These are phyloP conservation scores for Tachina fera DNA, from an alignment of 2,888 invertebrate genomes.

Conservation along the genomic window DNA sequence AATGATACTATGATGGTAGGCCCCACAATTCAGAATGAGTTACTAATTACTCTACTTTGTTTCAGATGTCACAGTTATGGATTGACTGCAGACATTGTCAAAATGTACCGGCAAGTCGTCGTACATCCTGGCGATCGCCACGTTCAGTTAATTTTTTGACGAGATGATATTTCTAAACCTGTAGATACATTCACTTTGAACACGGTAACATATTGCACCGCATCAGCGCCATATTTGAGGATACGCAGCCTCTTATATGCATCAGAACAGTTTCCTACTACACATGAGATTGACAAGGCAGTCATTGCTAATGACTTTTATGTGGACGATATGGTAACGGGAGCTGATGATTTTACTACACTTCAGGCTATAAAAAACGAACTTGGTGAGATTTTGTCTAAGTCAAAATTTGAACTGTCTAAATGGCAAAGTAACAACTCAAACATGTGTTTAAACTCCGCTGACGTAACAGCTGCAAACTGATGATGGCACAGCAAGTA, in stretches of 20 bases:
- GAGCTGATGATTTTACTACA: conserved; percentile 40
- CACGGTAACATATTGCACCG: conserved; percentile 8
- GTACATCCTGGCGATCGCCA: not conserved
- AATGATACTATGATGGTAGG: conserved; percentile 14
- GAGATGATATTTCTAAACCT: conserved; percentile 4
- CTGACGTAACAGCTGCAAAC: not conserved
- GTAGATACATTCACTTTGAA: not conserved
- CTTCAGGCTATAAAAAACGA: conserved; percentile 35
- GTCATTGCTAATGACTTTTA: conserved; percentile 14
- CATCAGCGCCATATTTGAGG: conserved; percentile 7
- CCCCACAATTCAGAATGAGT: conserved; percentile 12
- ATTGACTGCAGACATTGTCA: conserved; percentile 20
- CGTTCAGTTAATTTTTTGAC: not conserved
- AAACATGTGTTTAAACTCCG: not conserved
- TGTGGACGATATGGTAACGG: conserved; percentile 37
- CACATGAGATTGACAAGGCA: conserved; percentile 4
- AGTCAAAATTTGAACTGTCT: not conserved
- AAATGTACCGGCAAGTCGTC: conserved; percentile 39
- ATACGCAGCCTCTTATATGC: not conserved
- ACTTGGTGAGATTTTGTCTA: not conserved
- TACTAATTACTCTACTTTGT: conserved; percentile 25
- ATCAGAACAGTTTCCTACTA: not conserved
- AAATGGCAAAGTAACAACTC: not conserved
- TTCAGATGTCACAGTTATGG: conserved; percentile 29
- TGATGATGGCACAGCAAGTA: not conserved